Conservation (phyloP, 2,113 vertebrate genomes). For the Sceloporus undulatus region DNA sequence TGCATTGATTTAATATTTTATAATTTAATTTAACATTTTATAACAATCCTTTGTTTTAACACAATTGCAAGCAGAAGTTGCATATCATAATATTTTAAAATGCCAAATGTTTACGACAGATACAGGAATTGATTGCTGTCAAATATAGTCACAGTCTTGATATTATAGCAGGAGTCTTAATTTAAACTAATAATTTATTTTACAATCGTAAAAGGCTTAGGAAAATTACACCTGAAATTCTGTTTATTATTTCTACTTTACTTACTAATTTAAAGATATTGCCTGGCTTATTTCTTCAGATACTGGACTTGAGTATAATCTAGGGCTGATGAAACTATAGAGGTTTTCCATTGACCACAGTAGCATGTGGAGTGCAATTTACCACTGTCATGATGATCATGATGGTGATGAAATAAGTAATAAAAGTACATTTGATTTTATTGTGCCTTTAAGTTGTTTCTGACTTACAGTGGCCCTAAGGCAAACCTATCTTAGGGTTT, state of each 20-base stretch:
- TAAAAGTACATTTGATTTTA: conserved; percentile 11
- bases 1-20: conserved; percentile 67
- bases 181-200: conserved; percentile 38
- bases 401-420: conserved; percentile 2
- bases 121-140: conserved; percentile 24
- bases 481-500: no score
- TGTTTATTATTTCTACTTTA: neutral
- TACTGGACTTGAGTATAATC: conserved; percentile 7
- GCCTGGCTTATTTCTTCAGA: conserved; percentile 32
- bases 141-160: neutral
- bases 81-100: neutral
- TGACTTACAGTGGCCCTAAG: no score
- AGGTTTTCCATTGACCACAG: neutral
- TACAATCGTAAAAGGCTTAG: neutral
- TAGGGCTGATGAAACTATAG: neutral
- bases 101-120: conserved; percentile 13
- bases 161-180: conserved; percentile 5
- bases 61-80: conserved; percentile 40
- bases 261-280: conserved; percentile 23
- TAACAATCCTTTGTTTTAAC: neutral
- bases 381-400: neutral
- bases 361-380: neutral
- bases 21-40: conserved; percentile 50
- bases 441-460: neutral
- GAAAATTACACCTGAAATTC: neutral